phyloP scores from a whole-genome alignment of 2,888 invertebrate genomes.

The Watsonalla cultraria region DNA sequence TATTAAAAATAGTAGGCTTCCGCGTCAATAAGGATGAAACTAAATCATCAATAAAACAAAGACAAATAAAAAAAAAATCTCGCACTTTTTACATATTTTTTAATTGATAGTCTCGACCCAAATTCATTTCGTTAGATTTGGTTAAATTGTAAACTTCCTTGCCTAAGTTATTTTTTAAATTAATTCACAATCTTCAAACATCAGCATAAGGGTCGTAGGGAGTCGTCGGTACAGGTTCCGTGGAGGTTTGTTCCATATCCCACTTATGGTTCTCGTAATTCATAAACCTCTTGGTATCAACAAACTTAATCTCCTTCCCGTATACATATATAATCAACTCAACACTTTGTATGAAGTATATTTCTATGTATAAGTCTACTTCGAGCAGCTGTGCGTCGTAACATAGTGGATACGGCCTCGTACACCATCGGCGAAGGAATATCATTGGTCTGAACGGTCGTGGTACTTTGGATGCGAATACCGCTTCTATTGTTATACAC shows the following conservation, averaged over 20 bases:
- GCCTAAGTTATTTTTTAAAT: neutral
- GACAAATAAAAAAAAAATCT: too few relatives aligned
- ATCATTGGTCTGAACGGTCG: conserved; percentile 17
- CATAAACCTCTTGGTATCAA: conserved; percentile 16
- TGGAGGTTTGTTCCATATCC: neutral
- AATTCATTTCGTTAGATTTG: too few relatives aligned
- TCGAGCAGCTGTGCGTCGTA: conserved; percentile 25
- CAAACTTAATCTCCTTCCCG: conserved; percentile 18
- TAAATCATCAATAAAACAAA: too few relatives aligned
- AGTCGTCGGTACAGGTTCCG: neutral
- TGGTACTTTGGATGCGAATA: too few relatives aligned
- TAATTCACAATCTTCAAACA: neutral
- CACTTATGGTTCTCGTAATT: conserved; percentile 12
- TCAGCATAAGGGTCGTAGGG: too few relatives aligned
- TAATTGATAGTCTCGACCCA: too few relatives aligned
- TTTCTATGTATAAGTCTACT: conserved; percentile 35
- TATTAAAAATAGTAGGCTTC: too few relatives aligned
- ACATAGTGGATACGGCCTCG: conserved; percentile 21
- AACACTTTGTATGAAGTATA: conserved; percentile 17
- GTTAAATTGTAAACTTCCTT: too few relatives aligned
- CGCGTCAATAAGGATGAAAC: too few relatives aligned
- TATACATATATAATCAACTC: conserved; percentile 24
- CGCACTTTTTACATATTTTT: too few relatives aligned
- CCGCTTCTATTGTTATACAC: conserved; percentile 28
- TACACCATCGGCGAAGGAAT: conserved; percentile 32